These are phyloP conservation scores for Nibea albiflora DNA, from an alignment of 2,113 vertebrate genomes.

Conservation along the genomic window DNA sequence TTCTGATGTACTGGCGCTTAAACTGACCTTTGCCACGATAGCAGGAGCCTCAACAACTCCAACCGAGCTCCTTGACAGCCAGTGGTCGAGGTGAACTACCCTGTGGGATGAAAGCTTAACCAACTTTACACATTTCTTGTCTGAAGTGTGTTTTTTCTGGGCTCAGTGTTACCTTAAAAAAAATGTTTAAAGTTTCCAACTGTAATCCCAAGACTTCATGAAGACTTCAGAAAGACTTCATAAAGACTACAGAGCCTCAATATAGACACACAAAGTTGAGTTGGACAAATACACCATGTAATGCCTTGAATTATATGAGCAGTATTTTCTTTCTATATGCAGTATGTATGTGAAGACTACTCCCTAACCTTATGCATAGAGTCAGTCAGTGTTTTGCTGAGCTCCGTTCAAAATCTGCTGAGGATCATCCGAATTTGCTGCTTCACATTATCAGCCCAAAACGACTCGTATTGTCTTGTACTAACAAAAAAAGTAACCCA, in stretches of 20 bases:
- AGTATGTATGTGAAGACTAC: slow-evolving; percentile 2
- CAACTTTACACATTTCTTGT: slow-evolving; percentile 32
- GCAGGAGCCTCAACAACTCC: slow-evolving; percentile 27
- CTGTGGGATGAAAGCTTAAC: slow-evolving; percentile 46
- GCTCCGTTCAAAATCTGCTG: slow-evolving; percentile 9
- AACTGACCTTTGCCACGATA: slow-evolving; percentile 57
- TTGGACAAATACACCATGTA: background rate
- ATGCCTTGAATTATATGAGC: slow-evolving; percentile 4
- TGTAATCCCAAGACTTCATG: slow-evolving; percentile 31
- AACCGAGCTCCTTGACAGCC: slow-evolving; percentile 47
- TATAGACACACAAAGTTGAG: background rate
- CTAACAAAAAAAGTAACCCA: slow-evolving; percentile 26
- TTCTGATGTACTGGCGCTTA: slow-evolving; percentile 56
- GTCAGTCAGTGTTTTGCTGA: slow-evolving; percentile 15
- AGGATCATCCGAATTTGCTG: slow-evolving; percentile 18
- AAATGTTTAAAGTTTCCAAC: slow-evolving; percentile 23
- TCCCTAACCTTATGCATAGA: background rate
- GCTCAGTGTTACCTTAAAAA: slow-evolving; percentile 29
- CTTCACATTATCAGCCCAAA: slow-evolving; percentile 35
- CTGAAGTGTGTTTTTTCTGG: slow-evolving; percentile 19
- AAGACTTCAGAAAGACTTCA: slow-evolving; percentile 32
- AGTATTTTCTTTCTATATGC: background rate
- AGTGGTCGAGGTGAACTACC: slow-evolving; percentile 11
- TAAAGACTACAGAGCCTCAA: slow-evolving; percentile 7
- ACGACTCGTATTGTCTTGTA: slow-evolving; percentile 24